Conservation (phyloP, 2,888 invertebrate genomes). For the Cyaniris semiargus region DNA sequence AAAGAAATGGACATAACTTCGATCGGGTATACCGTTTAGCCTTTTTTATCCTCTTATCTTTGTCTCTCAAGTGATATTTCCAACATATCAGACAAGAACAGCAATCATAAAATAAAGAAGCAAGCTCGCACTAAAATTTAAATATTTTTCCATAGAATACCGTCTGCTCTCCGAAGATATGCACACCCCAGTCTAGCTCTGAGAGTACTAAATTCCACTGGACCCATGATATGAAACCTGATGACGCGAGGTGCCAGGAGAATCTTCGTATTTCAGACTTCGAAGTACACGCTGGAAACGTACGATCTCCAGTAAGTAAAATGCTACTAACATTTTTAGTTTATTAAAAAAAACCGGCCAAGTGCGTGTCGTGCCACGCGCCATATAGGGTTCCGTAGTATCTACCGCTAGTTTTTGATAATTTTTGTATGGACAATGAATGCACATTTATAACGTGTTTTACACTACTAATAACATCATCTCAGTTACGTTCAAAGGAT, state of each 20-base stretch:
- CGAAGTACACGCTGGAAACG: not conserved
- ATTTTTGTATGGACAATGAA: too few relatives aligned
- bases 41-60: not conserved
- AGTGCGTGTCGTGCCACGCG: too few relatives aligned
- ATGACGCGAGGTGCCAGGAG: not conserved
- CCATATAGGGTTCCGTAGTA: too few relatives aligned
- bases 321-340: not conserved
- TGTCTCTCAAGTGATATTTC: not conserved
- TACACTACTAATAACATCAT: too few relatives aligned
- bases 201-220: not conserved
- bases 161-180: not conserved
- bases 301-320: not conserved
- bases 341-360: too few relatives aligned
- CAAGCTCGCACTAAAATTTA: not conserved
- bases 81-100: not conserved
- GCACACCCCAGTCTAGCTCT: slow-evolving; percentile 6
- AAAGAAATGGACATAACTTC: not conserved
- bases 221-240: not conserved
- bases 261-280: slow-evolving; percentile 3
- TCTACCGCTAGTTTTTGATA: too few relatives aligned
- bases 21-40: not conserved
- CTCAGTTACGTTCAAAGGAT: too few relatives aligned
- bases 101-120: not conserved
- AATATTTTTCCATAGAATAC: not conserved
- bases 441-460: too few relatives aligned